Base-by-base conservation (phyloP, 2,113 vertebrate species). In the Casuarius casuarius region DNA sequence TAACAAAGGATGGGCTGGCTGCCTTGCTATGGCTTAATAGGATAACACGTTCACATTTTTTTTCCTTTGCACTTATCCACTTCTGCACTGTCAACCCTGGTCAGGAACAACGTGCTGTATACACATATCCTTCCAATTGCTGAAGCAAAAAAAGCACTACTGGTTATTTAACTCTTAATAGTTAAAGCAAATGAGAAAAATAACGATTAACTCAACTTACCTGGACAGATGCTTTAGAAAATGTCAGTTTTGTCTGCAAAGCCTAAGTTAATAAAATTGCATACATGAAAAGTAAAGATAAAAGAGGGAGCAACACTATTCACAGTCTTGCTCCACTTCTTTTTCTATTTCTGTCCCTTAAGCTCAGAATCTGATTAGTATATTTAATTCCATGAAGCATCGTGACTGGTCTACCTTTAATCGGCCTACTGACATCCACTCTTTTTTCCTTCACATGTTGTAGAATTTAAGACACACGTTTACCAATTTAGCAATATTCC, bases 331-430 rank as follows among this genome's bases (percentile, higher is more conserved):
- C 96, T 97, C 98, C 96, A 98, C 97, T 98, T 98, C 96, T 98
- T 97, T 98, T 98, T 97, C 99, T 99, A 99, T 99, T 99, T 98
- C 97, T 94, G 98, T 97, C 97, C 94, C 74, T 96, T 98, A 99
- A 99, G 96, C 98, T 97, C 94, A 96, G 97, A 98, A 98, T 99
- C 98, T 98, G 98, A 98, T 99, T 99, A 99, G 94, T 96, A 83
- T 94, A 65, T 96, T 97, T 99, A 99, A 99, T 98, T 99, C 98
- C 91, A 90, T 95, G 93, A 97, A 97, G 93, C 95, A 94, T 96
- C 77, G 96, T 89, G 96, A 98, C 97, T 96, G 89, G 95, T 95
- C 93, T 94, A 93, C 77, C 63, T 96, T 94, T 98, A 98, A 98
- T 97, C 89, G 94, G 89, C 91, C 96, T 92, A 63, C 70, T 94